Conservation (phyloP, 2,113 vertebrate genomes). For the Corydoras sp. region DNA sequence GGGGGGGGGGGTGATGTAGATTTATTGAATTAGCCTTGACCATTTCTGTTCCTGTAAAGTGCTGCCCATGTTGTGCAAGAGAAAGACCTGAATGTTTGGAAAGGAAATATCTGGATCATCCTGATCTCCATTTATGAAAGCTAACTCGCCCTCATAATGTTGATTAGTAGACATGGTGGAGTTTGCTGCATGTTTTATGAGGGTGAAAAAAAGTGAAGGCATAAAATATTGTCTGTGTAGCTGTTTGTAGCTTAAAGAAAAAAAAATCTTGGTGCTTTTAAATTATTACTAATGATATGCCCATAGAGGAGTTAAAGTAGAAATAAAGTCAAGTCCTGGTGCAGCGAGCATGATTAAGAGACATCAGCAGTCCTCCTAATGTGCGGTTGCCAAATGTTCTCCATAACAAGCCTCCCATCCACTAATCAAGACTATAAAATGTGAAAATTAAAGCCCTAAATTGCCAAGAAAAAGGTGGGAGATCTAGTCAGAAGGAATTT, state of each 20-base stretch:
- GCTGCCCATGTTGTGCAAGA: slow-evolving; percentile 48
- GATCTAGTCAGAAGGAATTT: slow-evolving; percentile 5
- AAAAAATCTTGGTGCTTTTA: not conserved
- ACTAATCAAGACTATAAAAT: slow-evolving; percentile 39
- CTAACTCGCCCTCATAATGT: too few species aligned
- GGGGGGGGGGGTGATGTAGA: slow-evolving; percentile 52
- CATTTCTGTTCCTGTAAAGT: slow-evolving; percentile 41
- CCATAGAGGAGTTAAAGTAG: slow-evolving; percentile 3
- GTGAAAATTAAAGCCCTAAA: slow-evolving; percentile 30
- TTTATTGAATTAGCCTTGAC: slow-evolving; percentile 77
- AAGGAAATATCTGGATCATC: not conserved
- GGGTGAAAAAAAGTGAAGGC: not conserved
- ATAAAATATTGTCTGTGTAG: not conserved
- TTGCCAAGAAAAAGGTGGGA: not conserved
- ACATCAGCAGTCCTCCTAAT: slow-evolving; percentile 39
- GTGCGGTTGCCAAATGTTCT: slow-evolving; percentile 54
- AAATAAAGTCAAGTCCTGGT: slow-evolving; percentile 39
- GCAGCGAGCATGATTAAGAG: slow-evolving; percentile 32
- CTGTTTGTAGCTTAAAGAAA: not conserved
- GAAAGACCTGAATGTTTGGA: slow-evolving; percentile 25
- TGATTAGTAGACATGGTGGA: too few species aligned
- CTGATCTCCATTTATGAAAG: too few species aligned
- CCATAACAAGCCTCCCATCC: slow-evolving; percentile 56
- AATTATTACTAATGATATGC: slow-evolving; percentile 18
- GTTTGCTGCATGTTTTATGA: too few species aligned